A percentile compares a stretch with the other conserved stretches of the same genome.
Conservation (phyloP, 2,888 invertebrate species). For the Cephus rjabovi region DNA sequence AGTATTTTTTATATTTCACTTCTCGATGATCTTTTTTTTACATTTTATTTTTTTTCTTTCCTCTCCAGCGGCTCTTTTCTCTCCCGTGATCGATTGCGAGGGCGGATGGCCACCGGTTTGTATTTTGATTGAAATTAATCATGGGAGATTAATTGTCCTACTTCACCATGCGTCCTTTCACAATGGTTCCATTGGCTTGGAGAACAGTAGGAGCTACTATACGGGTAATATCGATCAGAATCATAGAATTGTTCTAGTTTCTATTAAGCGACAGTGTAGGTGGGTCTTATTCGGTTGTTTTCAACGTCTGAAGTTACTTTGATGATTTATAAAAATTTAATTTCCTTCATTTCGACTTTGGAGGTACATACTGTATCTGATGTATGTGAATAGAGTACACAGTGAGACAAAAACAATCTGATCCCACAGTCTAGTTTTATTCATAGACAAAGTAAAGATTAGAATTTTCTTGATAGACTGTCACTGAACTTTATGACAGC, state of each 20-base stretch:
- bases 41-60: not conserved
- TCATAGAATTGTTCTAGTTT: not conserved
- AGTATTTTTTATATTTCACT: not conserved
- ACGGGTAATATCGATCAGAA: not conserved
- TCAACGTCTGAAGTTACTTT: not conserved
- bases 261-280: not conserved
- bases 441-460: not conserved
- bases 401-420: not conserved
- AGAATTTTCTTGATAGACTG: not conserved
- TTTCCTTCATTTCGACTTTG: not conserved
- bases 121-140: constrained; percentile 11
- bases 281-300: not conserved
- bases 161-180: not conserved
- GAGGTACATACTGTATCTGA: not conserved
- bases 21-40: not conserved
- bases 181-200: not conserved
- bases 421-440: not conserved
- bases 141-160: not conserved
- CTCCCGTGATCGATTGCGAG: not conserved
- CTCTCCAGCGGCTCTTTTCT: not conserved
- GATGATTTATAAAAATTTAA: not conserved
- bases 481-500: not conserved
- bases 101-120: not conserved
- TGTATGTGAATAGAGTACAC: too few species aligned
- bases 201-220: not conserved